Base-by-base conservation (phyloP, 2,888 invertebrate genomes). In the Spilarctia lutea region DNA sequence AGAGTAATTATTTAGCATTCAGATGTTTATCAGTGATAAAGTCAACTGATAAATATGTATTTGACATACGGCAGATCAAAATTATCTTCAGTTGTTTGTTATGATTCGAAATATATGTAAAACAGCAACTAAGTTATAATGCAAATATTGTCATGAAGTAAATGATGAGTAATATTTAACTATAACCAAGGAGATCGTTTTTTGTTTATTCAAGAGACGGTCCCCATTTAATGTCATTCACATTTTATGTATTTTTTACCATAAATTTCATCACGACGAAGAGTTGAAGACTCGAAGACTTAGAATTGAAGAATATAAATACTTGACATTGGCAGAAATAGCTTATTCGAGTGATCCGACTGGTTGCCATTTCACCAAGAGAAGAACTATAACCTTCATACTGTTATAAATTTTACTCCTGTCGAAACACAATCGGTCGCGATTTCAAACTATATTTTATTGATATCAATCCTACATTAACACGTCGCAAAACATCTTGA, bases 401-500 rank as follows among this genome's bases (percentile, higher is more conserved):
- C 3, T 24, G 16, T 0, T 20, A 27, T 60, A 67, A 20, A n/a
- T 20, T 63, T 42, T 33, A 35, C 20, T 16, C 16, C 27, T 68
- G 24, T 68, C 68, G 48, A 42, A 75, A 76, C 67, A 75, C 30
- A 30, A 68, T 82, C 72, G 68, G 71, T 67, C 63, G 45, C 65
- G 65, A 76, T 68, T 77, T 73, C 68, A 79, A 83, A 68, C 69
- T 72, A 67, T 81, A 77, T 68, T 72, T 74, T 77, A 74, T 65
- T 77, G 0, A 56, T 56, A 10, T 76, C 76, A 52, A 84, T 78
- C 66, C 39, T 74, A 70, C 73, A 72, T 72, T 68, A 85, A 81
- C 78, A 75, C 76, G 75, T 77, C 81, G 81, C 83, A 81, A 83
- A 82, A 85, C 76, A 77, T 72, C 70, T 75, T 66, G 78, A 79